Percentiles rank a stretch among this genome's conserved stretches.
phyloP scores from a whole-genome alignment of 2,113 vertebrate species.

The Pica pica region DNA sequence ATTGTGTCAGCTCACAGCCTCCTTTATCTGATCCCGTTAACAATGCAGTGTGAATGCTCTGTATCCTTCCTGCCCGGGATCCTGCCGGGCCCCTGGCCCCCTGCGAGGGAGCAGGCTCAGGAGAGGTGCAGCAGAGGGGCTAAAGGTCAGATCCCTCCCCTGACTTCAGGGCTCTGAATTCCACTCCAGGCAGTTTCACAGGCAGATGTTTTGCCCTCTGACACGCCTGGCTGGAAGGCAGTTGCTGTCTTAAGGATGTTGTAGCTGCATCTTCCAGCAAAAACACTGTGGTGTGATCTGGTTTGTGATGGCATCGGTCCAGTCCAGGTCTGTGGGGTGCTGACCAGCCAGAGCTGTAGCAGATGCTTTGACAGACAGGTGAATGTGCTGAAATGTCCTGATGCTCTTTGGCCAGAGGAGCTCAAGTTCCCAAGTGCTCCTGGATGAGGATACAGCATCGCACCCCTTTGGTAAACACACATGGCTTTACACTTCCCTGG shows the following conservation, averaged over 20 bases:
- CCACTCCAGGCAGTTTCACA: background rate
- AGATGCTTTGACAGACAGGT: background rate
- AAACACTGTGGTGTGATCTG: background rate
- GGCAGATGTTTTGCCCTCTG: background rate
- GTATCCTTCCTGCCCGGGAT: conserved; percentile 42
- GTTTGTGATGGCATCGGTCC: background rate
- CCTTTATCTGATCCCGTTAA: conserved; percentile 34
- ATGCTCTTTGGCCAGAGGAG: background rate
- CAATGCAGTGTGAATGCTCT: background rate
- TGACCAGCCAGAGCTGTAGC: background rate
- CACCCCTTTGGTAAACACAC: background rate
- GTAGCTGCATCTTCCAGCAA: background rate
- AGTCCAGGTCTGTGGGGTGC: background rate
- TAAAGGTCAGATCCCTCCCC: background rate
- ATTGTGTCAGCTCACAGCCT: conserved; percentile 18
- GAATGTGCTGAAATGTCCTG: background rate
- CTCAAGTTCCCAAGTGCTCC: background rate
- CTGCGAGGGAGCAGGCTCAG: background rate
- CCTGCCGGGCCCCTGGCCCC: background rate
- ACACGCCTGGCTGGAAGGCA: background rate
- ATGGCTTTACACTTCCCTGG: background rate
- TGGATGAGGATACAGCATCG: background rate
- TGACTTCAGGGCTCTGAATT: background rate
- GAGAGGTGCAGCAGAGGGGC: background rate
- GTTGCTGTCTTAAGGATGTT: background rate